Conservation (phyloP, 37 sponge, comb jelly and placozoan genomes). For the Ianthella basta region DNA sequence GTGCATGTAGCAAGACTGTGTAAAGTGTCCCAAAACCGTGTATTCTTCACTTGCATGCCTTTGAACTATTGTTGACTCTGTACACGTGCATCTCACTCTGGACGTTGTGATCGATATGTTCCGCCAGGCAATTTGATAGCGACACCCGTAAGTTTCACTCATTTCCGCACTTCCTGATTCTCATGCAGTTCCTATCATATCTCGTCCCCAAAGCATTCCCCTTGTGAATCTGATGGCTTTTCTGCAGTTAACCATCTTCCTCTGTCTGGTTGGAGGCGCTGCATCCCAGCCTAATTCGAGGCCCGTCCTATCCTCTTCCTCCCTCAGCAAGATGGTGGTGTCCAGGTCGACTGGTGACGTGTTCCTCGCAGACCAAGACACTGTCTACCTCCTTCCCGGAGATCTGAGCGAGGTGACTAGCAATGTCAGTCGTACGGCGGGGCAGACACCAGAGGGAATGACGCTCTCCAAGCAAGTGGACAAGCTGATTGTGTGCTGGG, state of each 20-base stretch:
- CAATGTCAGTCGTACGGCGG: not conserved
- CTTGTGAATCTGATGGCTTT: not conserved
- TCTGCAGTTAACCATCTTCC: not conserved
- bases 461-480: not conserved
- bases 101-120: too few species aligned
- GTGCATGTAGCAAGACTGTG: too few species aligned
- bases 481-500: slow-evolving; percentile 18
- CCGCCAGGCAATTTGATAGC: too few species aligned
- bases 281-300: not conserved
- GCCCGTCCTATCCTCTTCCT: not conserved
- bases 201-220: too few species aligned
- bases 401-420: not conserved
- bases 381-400: slow-evolving; percentile 23
- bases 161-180: too few species aligned
- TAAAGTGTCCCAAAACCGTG: too few species aligned
- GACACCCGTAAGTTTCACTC: too few species aligned
- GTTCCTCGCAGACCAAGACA: slow-evolving; percentile 17
- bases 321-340: not conserved
- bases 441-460: slow-evolving; percentile 23
- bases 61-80: too few species aligned
- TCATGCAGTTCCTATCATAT: too few species aligned
- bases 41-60: too few species aligned
- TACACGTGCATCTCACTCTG: too few species aligned
- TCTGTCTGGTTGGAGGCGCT: not conserved
- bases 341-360: not conserved